Percentiles rank a stretch among this genome's conserved stretches.
phyloP scores from a whole-genome alignment of 2,797 vertebrate genomes.

The Gallinago nigripennis region DNA sequence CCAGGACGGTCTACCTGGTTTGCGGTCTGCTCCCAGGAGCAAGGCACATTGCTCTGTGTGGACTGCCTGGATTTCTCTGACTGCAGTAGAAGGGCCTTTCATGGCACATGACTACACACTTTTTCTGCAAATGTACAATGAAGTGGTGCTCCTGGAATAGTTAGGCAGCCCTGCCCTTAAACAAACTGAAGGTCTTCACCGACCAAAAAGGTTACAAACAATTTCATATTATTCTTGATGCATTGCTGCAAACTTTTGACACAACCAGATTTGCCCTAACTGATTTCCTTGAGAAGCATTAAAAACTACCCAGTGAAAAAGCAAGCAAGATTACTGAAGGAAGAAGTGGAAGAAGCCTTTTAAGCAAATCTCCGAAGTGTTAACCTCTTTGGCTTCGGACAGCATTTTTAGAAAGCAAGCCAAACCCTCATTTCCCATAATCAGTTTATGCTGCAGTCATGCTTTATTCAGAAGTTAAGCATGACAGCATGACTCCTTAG shows the following conservation, averaged over 20 bases:
- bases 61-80: neutral
- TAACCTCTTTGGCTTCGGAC: slow-evolving; percentile 48
- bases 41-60: neutral
- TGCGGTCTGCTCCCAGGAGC: neutral
- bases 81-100: neutral
- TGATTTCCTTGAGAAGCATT: neutral
- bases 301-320: neutral
- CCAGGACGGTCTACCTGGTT: neutral
- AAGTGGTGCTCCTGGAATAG: neutral
- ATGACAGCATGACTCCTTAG: neutral
- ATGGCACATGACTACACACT: neutral
- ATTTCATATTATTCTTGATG: neutral
- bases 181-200: neutral
- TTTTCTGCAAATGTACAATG: neutral
- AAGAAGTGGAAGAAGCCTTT: slow-evolving; percentile 14
- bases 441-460: slow-evolving; percentile 40
- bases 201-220: neutral
- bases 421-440: slow-evolving; percentile 13
- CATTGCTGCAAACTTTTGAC: neutral
- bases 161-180: neutral
- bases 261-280: neutral
- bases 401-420: slow-evolving; percentile 31
- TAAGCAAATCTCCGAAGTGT: slow-evolving; percentile 21
- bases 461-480: slow-evolving; percentile 39
- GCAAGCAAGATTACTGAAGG: neutral